Base-by-base conservation (phyloP, 2,113 vertebrate species). In the Pavo muticus region DNA sequence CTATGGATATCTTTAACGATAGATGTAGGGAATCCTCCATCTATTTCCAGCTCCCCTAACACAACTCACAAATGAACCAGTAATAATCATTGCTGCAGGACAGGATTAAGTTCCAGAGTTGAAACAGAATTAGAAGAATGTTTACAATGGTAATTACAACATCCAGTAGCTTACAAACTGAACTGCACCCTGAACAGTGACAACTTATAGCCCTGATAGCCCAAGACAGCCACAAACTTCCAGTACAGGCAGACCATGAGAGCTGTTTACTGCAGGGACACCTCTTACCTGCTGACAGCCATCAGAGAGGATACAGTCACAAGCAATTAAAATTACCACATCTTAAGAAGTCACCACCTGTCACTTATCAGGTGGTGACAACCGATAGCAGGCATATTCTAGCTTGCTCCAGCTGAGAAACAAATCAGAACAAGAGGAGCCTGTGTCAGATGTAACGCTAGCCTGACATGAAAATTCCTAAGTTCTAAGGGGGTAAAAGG, bases 271-370 rank as follows among this genome's bases (percentile, higher is more conserved):
- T 1, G 6, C 1, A 10, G 13, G 19, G 48, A 71, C 48, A 91
- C 54, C 76, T 65, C 24, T 52, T 61, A 61, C 78, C 65, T 75
- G 82, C 78, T 40, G 87, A 65, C 14, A 32, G n/a, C 27, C 73
- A 84, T 65, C 48, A 20, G 47, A 64, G 32, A 94, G 40, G 23
- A 84, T 60, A 63, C 5, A 2, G 77, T 59, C 42, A 0, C 35
- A 84, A 68, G n/a, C 56, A 84, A 84, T 93, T 93, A 79, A 84
- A 83, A 83, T 42, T 14, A 85, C 25, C 54, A 56, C 5, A 1
- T 70, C 65, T 78, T 91, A 94, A 81, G 69, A 87, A 87, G 50
- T 84, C 87, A 77, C 80, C 84, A 87, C 42, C 89, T 93, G 94
- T 35, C 76, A 60, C 88, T 91, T 87, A 78, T 92, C 70, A 81